Base-by-base conservation (phyloP, 2,797 vertebrate species). In the Poecilia picta region DNA sequence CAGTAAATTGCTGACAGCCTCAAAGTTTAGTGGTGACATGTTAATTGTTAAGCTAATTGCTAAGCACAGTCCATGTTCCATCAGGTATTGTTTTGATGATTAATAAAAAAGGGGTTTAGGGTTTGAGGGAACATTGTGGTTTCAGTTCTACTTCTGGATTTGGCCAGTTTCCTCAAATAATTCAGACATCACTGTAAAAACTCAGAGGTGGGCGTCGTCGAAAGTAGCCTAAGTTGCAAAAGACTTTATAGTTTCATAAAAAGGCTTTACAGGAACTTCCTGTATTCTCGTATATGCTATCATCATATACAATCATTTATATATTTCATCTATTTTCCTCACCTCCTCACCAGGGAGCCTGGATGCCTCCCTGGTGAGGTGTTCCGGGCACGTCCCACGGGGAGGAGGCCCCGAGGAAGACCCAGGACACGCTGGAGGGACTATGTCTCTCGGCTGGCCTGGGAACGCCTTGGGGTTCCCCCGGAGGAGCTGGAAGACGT, bases 31-130 rank as follows among this genome's bases (percentile, higher is more conserved):
- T 36, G 5, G 36, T 76, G 81, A 80, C 78, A 79, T 59, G 55
- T 68, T 82, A 81, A 91, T 84, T 81, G 75, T 81, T 43, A 43
- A 43, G 43, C 43, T 43, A 43, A 43, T 43, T 43, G 41, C 41
- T 79, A 83, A 45, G 18, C 68, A 11, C 83, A 78, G 81, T 36
- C 5, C 79, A 83, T 71, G 73, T 78, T 81, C 55, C 76, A 80
- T 59, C 74, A 81, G 81, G 83, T 84, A 70, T 31, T 59, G 28
- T 59, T 28, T 59, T 31, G 12, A 59, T 4, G 25, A 28, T 55
- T 23, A n/a, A 25, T 55, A 13, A 12, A 59, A 59, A 28, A 11
- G 11, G 2, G 1, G 55, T 10, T 59, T 12, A 4, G n/a, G 55
- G 11, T 28, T 59, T 59, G 4, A 59, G 13, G 28, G 25, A 57